A percentile compares a stretch with the other conserved stretches of the same genome.
phyloP scores from a whole-genome alignment of 1,140 invertebrate species.

The Mycetomoellerius zeteki region DNA sequence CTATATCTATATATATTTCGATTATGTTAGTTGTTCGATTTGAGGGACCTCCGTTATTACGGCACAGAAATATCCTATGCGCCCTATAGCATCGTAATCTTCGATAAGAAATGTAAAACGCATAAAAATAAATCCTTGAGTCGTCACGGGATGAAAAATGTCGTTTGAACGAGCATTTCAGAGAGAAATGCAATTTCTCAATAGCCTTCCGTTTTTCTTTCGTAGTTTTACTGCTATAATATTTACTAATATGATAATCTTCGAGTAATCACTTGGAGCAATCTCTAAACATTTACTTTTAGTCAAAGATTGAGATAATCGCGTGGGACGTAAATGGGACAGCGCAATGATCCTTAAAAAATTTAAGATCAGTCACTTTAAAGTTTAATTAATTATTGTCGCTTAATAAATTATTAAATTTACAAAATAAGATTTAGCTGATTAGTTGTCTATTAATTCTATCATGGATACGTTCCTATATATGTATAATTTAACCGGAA shows the following conservation, averaged over 20 bases:
- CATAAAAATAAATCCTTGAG: neutral
- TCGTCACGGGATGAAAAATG: neutral
- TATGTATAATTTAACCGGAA: neutral
- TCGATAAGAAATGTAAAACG: conserved; percentile 27
- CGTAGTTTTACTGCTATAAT: neutral
- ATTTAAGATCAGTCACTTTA: neutral
- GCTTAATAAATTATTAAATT: conserved; percentile 12
- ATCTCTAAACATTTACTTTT: conserved; percentile 13
- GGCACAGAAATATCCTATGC: conserved; percentile 15
- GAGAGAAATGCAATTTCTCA: neutral
- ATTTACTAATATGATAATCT: neutral
- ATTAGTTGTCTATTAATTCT: neutral
- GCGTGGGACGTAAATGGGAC: neutral
- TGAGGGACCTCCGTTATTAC: neutral
- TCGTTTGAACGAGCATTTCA: neutral
- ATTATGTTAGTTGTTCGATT: neutral
- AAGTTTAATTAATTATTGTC: neutral
- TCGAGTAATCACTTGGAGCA: neutral
- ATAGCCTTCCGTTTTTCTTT: neutral
- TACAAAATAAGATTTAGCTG: conserved; percentile 10
- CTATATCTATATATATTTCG: too few species aligned
- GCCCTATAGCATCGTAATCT: neutral
- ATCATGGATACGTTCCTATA: neutral
- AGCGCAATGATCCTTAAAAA: neutral
- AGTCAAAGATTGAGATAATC: neutral